These are phyloP conservation scores for Ursus arctos DNA, from an alignment of 2,113 vertebrate genomes.

Conservation along the genomic window DNA sequence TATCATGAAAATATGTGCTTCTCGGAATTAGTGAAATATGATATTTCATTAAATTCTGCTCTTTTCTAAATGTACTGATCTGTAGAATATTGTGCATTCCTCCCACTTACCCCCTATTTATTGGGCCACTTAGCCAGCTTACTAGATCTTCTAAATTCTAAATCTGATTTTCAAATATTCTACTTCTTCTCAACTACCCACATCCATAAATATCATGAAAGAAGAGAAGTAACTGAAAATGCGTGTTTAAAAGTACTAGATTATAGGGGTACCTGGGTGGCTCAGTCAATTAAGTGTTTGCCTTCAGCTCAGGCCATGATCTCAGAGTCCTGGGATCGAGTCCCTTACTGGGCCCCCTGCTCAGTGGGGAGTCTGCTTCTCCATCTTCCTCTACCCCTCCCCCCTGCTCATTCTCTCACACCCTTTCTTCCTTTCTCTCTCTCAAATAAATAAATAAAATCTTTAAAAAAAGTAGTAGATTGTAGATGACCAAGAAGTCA, in stretches of 20 bases:
- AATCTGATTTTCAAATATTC: constrained; percentile 44
- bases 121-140: background rate
- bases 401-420: background rate
- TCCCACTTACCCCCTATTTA: background rate
- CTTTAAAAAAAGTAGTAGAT: background rate
- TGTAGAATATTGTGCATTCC: background rate
- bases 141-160: background rate
- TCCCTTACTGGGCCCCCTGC: too few relatives aligned
- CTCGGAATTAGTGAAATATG: constrained; percentile 5
- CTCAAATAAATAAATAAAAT: background rate
- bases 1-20: constrained; percentile 9
- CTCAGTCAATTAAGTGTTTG: background rate
- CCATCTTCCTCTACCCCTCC: background rate
- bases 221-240: background rate
- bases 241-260: background rate
- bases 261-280: background rate
- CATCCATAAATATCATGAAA: background rate
- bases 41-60: background rate
- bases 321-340: background rate
- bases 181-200: background rate
- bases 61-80: background rate
- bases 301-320: background rate
- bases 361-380: background rate
- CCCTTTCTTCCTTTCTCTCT: background rate
- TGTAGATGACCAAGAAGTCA: background rate